A percentile compares a stretch with the other conserved stretches of the same genome.
Conservation (phyloP, 1,140 invertebrate species). For the Drosophila auraria region DNA sequence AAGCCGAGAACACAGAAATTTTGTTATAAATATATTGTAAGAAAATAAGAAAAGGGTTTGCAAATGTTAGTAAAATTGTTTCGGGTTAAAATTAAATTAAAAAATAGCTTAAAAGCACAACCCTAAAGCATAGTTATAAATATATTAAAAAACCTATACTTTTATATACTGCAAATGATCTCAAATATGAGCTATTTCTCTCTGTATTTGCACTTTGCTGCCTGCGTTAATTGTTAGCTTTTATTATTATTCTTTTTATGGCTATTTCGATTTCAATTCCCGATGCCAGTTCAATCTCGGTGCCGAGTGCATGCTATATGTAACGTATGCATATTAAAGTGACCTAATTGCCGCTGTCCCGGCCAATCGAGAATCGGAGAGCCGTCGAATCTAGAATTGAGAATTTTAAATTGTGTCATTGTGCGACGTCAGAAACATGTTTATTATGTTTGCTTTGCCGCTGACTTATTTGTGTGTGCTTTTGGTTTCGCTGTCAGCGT, state of each 20-base stretch:
- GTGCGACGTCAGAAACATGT: conserved; percentile 41
- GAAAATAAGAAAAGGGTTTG: neutral
- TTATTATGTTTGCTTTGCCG: conserved; percentile 46
- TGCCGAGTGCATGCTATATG: conserved; percentile 30
- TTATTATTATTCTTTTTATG: conserved; percentile 44
- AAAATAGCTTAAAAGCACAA: no score
- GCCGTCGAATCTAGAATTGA: conserved; percentile 29
- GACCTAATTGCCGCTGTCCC: conserved; percentile 69
- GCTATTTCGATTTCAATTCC: conserved; percentile 51
- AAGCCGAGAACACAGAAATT: neutral
- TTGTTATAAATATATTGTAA: neutral
- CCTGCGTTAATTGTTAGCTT: conserved; percentile 64
- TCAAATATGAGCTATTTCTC: neutral
- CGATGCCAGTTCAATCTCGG: conserved; percentile 27
- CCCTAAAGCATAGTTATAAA: neutral
- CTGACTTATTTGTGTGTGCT: conserved; percentile 29
- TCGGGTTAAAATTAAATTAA: no score
- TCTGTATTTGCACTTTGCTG: conserved; percentile 53
- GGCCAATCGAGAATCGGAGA: conserved; percentile 50
- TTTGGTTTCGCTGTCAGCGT: conserved; percentile 37
- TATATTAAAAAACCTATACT: neutral
- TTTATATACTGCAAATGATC: neutral
- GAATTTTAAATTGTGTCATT: conserved; percentile 70
- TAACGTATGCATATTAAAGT: conserved; percentile 66
- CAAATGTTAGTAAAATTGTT: no score